Conservation (phyloP, 2,797 vertebrate genomes). For the Momotus momota region DNA sequence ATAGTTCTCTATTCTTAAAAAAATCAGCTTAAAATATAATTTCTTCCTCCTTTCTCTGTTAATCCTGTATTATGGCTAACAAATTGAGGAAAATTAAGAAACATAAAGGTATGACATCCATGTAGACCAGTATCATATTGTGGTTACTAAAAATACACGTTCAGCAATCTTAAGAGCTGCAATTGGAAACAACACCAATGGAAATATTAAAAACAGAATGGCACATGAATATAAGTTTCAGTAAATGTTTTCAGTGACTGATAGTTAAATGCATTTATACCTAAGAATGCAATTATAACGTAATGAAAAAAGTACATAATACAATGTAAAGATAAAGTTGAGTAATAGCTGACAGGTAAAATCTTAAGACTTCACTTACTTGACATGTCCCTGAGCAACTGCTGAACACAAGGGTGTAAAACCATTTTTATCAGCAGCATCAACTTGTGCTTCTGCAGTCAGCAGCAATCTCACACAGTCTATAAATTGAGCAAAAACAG, state of each 20-base stretch:
- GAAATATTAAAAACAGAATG: background rate
- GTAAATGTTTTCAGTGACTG: background rate
- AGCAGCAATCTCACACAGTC: slow-evolving; percentile 97
- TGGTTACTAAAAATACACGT: background rate
- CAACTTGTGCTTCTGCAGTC: slow-evolving; percentile 88
- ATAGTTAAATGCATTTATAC: background rate
- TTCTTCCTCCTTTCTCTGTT: background rate
- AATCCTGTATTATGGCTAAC: background rate
- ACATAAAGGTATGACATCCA: background rate
- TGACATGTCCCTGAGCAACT: slow-evolving; percentile 88
- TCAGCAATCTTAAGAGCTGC: background rate
- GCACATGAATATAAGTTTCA: background rate
- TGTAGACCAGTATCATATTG: background rate
- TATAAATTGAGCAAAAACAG: slow-evolving; percentile 72
- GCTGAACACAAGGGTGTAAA: slow-evolving; percentile 93
- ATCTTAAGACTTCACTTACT: slow-evolving; percentile 80
- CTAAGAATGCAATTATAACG: background rate
- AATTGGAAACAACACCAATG: background rate
- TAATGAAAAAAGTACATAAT: background rate
- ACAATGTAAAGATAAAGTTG: background rate
- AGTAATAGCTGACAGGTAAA: background rate
- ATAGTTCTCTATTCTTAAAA: background rate
- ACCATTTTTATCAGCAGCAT: slow-evolving; percentile 89
- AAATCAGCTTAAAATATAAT: background rate
- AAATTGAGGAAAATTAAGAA: background rate